Percentiles rank a stretch among this genome's conserved stretches.
phyloP scores from a whole-genome alignment of 2,888 invertebrate species.

The Drosophila borborema region DNA sequence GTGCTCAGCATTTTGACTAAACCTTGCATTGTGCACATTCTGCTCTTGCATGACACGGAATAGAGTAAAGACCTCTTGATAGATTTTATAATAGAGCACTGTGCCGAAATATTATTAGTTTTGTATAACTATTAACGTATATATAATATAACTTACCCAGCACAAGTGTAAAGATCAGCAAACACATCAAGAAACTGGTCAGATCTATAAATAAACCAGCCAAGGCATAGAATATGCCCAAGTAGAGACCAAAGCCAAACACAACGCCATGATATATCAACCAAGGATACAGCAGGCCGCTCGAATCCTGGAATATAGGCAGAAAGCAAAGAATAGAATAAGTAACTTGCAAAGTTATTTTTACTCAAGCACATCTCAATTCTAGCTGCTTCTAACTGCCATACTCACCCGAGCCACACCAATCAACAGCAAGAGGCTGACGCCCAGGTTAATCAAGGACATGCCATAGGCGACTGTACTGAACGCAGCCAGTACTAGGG shows the following conservation, averaged over 20 bases:
- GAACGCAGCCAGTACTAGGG: slow-evolving; percentile 60
- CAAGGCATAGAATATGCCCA: slow-evolving; percentile 65
- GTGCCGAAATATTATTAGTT: background rate
- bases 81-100: slow-evolving; percentile 74
- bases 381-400: no score
- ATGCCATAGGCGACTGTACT: slow-evolving; percentile 64
- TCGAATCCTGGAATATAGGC: slow-evolving; percentile 45
- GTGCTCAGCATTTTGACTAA: slow-evolving; percentile 53
- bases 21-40: slow-evolving; percentile 14
- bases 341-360: no score
- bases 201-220: slow-evolving; percentile 71
- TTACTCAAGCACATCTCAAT: no score
- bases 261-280: slow-evolving; percentile 70
- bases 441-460: slow-evolving; percentile 72
- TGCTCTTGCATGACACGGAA: slow-evolving; percentile 68
- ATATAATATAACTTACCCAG: slow-evolving; percentile 49
- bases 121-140: background rate
- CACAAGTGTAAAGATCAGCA: slow-evolving; percentile 57
- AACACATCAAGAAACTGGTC: slow-evolving; percentile 66
- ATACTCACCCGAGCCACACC: slow-evolving; percentile 69
- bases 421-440: slow-evolving; percentile 67
- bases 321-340: no score
- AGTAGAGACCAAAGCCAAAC: slow-evolving; percentile 68
- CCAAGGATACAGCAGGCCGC: slow-evolving; percentile 72
- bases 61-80: slow-evolving; percentile 72